Evolutionary conservation across 1,140 invertebrate species (phyloP), one percentile per base, ranked within the genome.

Genomic region (Polypedilum vanderplanki): DNA sequence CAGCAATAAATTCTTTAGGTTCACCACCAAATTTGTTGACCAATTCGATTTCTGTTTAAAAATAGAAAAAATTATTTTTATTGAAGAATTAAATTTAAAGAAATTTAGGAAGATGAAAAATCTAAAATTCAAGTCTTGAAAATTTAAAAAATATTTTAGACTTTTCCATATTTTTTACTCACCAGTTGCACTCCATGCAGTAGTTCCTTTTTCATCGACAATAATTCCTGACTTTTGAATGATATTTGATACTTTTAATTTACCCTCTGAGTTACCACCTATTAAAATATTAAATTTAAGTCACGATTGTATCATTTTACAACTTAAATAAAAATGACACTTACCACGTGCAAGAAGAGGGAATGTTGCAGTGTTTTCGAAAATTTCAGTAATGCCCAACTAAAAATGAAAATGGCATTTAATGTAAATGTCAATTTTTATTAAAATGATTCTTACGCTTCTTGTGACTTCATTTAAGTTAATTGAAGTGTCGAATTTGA

Each of bases 151-250:
- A n/a, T n/a, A n/a, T n/a, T n/a, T n/a, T n/a, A n/a, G n/a, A n/a
- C n/a, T n/a, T n/a, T n/a, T n/a, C n/a, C n/a, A n/a, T n/a, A n/a
- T n/a, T n/a, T n/a, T n/a, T n/a, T n/a, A 3, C 10, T 73, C 78
- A 91, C 90, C 90, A 76, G 93, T 94, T 7, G 90, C 89, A 0
- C 90, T 89, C 79, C 87, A 92, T 3, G 90, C 92, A 4, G 87
- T 86, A 41, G 88, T 94, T 65, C 94, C 94, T 77, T 92, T 83
- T 82, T 97, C 94, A 79, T 93, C 92, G 1, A 95, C 88, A 80
- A 92, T 90, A 46, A 97, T 90, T 74, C 91, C 93, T 70, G 90
- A 86, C 79, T 94, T 91, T 79, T 96, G 94, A 24, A 94, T 76
- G 15, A 95, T 86, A 76, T 90, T 87, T 0, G 90, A 90, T 0